These are phyloP conservation scores for Coendou prehensilis DNA, from an alignment of 2,797 vertebrate species.

Conservation along the genomic window DNA sequence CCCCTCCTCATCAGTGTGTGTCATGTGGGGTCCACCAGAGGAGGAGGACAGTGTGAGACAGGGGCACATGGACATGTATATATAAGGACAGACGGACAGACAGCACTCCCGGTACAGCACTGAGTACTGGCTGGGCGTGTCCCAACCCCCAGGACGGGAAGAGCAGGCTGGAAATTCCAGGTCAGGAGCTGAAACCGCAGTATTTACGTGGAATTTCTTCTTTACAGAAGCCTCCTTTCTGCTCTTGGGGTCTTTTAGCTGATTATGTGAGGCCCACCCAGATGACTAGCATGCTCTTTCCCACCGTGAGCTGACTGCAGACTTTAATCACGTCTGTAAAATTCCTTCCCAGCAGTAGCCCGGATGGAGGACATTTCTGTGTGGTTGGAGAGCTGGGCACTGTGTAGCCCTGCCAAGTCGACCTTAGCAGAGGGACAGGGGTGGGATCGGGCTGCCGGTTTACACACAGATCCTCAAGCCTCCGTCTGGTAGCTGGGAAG, in stretches of 20 bases:
- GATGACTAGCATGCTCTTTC: not conserved
- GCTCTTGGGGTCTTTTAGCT: not conserved
- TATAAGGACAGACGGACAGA: no score
- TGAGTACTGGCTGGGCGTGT: not conserved
- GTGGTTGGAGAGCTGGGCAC: not conserved
- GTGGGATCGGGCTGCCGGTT: not conserved
- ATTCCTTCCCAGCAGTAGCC: not conserved
- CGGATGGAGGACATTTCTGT: not conserved
- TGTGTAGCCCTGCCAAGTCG: not conserved
- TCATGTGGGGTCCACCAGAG: not conserved
- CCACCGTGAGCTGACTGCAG: not conserved
- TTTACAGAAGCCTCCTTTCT: not conserved
- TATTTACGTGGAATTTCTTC: not conserved
- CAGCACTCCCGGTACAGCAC: not conserved
- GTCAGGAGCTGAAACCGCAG: not conserved
- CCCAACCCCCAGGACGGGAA: not conserved
- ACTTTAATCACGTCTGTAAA: not conserved
- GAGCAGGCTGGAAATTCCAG: not conserved
- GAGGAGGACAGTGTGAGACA: not conserved
- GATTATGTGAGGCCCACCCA: not conserved
- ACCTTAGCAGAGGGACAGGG: not conserved
- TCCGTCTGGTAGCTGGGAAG: not conserved
- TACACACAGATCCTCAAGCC: no score
- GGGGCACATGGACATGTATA: not conserved
- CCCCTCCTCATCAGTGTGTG: not conserved